These are phyloP conservation scores for Rousettus madagascariensis DNA, from an alignment of 2,797 vertebrate species.

Conservation along the genomic window DNA sequence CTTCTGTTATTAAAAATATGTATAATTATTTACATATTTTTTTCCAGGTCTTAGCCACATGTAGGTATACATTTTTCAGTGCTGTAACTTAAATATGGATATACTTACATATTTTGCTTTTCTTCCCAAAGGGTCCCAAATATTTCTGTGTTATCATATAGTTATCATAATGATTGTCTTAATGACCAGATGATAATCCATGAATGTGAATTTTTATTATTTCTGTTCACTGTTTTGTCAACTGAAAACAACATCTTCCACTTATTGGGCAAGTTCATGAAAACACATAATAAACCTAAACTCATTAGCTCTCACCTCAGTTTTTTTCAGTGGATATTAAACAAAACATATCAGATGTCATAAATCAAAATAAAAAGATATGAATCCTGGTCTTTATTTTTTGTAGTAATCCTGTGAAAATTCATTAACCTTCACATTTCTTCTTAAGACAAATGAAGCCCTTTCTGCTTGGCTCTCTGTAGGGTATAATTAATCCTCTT, in stretches of 20 bases:
- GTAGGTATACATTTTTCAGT: background rate
- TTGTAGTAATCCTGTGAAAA: background rate
- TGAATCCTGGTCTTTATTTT: background rate
- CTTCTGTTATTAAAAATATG: background rate
- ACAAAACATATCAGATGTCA: background rate
- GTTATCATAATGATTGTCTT: background rate
- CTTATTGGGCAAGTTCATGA: background rate
- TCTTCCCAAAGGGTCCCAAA: background rate
- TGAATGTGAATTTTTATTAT: slow-evolving; percentile 25
- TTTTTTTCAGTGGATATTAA: background rate
- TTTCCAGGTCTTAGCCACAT: background rate
- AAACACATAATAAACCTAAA: slow-evolving; percentile 23
- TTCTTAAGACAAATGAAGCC: background rate
- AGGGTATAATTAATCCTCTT: background rate
- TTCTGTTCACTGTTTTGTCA: background rate
- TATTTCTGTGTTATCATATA: background rate
- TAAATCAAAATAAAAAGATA: background rate
- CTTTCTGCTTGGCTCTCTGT: background rate
- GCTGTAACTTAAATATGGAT: background rate
- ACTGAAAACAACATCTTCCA: background rate
- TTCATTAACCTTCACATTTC: slow-evolving; percentile 7
- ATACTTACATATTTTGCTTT: background rate
- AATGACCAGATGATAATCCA: slow-evolving; percentile 14
- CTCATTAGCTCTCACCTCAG: background rate
- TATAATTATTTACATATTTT: background rate